Evolutionary conservation across 2,888 invertebrate species (phyloP), one percentile per base, ranked within the genome.

Genomic region (Reticulitermes lucifugus): DNA sequence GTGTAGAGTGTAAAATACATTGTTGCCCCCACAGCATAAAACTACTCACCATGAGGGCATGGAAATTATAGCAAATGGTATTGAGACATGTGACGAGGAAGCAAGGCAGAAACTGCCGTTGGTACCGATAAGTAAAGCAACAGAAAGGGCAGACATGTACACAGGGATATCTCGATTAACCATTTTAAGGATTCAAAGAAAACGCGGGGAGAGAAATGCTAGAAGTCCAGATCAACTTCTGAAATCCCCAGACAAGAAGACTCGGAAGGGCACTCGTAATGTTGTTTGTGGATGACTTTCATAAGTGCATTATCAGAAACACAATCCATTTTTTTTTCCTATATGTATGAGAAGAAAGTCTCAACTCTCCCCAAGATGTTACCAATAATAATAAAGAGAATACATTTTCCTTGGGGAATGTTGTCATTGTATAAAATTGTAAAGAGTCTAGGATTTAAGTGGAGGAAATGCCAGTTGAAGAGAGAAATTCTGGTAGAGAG

Each of bases 181-280:
- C 25, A 71, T 29, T 71, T 22, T 25, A 25, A n/a, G 6, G 7
- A 71, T 29, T 5, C 5, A 25, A 14, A 71, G 29, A 14, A 14
- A 71, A n/a, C 71, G 25, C 71, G 25, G 5, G 9, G n/a, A 35
- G 7, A 71, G 71, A 6, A 29, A 29, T 25, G 12, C 12, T 29
- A 25, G 25, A 5, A n/a, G 25, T 71, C 71, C 71, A 6, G 14
- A 5, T 14, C 25, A 35, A 3, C 71, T 29, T n/a, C 71, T 71
- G 6, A 71, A 71, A 71, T 71, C 71, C 12, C 35, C 71, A 71
- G 71, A 25, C 5, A 71, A 71, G 35, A 71, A 71, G 71, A 71
- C 25, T 25, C 9, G 71, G 25, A 71, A 29, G 14, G 6, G 14
- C 25, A 25, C 71, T 25, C 25, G 25, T 25, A 25, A 25, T 25